Conservation (phyloP, 1,140 invertebrate species). For the Adoxophyes honmai region DNA sequence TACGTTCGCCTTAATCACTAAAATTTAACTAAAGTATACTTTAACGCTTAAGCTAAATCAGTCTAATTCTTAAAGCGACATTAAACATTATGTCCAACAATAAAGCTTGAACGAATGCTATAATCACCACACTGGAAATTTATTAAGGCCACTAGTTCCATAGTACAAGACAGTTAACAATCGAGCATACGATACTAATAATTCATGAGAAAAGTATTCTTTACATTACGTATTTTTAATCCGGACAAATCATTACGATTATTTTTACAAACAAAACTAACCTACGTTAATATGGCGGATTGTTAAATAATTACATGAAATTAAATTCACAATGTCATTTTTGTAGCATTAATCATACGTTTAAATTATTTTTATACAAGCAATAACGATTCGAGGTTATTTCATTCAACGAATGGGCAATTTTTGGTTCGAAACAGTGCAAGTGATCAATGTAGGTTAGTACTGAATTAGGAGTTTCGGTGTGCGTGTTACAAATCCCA, state of each 20-base stretch:
- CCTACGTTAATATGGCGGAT: slow-evolving; percentile 63
- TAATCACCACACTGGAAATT: slow-evolving; percentile 65
- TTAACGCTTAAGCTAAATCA: slow-evolving; percentile 75
- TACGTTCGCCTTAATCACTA: slow-evolving; percentile 39
- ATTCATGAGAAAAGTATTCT: neutral
- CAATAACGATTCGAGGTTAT: no score
- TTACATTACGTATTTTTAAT: slow-evolving; percentile 8
- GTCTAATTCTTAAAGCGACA: slow-evolving; percentile 77
- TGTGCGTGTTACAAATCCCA: neutral
- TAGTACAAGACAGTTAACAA: slow-evolving; percentile 17
- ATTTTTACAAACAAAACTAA: slow-evolving; percentile 35
- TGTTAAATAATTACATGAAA: slow-evolving; percentile 26
- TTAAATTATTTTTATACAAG: no score
- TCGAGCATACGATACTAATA: neutral
- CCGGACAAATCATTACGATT: slow-evolving; percentile 24
- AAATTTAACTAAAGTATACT: slow-evolving; percentile 65
- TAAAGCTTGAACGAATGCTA: slow-evolving; percentile 71
- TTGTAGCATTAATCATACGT: neutral
- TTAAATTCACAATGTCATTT: slow-evolving; percentile 8
- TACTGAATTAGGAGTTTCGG: neutral
- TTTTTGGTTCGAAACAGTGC: neutral
- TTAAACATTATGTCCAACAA: slow-evolving; percentile 61
- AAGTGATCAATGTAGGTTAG: neutral
- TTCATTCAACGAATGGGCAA: neutral
- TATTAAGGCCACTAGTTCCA: slow-evolving; percentile 63